These are phyloP conservation scores for Papilio gigon DNA, from an alignment of 2,888 invertebrate genomes.

Conservation along the genomic window DNA sequence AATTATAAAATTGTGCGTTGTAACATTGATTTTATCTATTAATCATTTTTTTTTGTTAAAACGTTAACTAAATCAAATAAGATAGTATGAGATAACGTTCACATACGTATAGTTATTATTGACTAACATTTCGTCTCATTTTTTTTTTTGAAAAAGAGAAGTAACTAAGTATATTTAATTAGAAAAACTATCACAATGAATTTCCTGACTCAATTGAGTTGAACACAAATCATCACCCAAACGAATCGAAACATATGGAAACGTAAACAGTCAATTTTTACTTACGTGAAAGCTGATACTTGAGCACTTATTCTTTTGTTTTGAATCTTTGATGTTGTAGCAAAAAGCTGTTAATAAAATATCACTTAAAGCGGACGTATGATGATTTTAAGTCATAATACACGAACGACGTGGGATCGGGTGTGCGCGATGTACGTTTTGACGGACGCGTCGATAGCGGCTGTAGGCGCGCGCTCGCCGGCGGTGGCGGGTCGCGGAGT, in stretches of 20 bases:
- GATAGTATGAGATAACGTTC: constrained; percentile 9
- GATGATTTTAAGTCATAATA: constrained; percentile 48
- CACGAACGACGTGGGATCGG: constrained; percentile 49
- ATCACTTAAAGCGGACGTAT: constrained; percentile 40
- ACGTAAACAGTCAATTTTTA: constrained; percentile 42
- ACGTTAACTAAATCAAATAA: constrained; percentile 13
- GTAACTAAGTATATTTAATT: not conserved
- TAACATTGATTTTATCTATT: not conserved
- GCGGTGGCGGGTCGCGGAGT: constrained; percentile 47
- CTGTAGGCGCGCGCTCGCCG: constrained; percentile 64
- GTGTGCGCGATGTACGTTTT: constrained; percentile 52
- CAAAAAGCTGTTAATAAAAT: constrained; percentile 27
- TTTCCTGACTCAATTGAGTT: constrained; percentile 3
- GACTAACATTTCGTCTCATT: not conserved
- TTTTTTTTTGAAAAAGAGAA: not conserved
- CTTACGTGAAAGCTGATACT: constrained; percentile 38
- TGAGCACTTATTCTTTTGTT: not conserved
- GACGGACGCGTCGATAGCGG: constrained; percentile 62
- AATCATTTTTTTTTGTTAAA: constrained; percentile 13
- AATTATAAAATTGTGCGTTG: not conserved
- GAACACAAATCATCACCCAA: constrained; percentile 12
- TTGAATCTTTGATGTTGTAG: constrained; percentile 11
- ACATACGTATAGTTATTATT: not conserved
- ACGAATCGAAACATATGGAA: constrained; percentile 19
- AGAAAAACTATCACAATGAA: not conserved